These are phyloP conservation scores for Drosophila varians DNA, from an alignment of 1,140 invertebrate species.

Conservation along the genomic window DNA sequence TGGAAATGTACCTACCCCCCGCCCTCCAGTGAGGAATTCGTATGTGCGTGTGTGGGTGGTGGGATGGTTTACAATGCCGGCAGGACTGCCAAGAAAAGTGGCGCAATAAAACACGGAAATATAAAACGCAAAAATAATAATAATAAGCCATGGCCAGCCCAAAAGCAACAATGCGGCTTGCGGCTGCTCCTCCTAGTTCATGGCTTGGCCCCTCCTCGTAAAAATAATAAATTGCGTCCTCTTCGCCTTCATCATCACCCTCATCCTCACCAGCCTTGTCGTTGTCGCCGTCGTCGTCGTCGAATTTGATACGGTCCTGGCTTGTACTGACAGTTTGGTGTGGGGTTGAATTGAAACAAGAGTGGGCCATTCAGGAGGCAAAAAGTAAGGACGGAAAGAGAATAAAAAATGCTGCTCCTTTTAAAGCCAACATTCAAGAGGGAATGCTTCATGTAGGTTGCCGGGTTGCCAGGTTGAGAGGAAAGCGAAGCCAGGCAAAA, in stretches of 20 bases:
- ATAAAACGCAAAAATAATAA: slow-evolving; percentile 82
- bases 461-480: slow-evolving; percentile 37
- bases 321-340: slow-evolving; percentile 34
- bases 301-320: slow-evolving; percentile 69
- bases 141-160: slow-evolving; percentile 64
- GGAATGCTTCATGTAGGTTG: neutral
- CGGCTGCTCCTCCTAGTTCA: slow-evolving; percentile 21
- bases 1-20: slow-evolving; percentile 37
- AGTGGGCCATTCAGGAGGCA: slow-evolving; percentile 14
- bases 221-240: slow-evolving; percentile 76
- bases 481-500: slow-evolving; percentile 59
- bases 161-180: slow-evolving; percentile 50
- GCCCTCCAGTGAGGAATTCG: neutral
- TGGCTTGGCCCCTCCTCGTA: slow-evolving; percentile 56
- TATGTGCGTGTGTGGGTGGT: slow-evolving; percentile 7
- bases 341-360: slow-evolving; percentile 7
- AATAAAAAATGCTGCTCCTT: slow-evolving; percentile 53
- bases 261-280: neutral
- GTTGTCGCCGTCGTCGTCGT: slow-evolving; percentile 39
- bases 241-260: slow-evolving; percentile 1
- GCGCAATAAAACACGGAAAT: slow-evolving; percentile 80
- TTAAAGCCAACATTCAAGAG: slow-evolving; percentile 56
- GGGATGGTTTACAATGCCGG: slow-evolving; percentile 4
- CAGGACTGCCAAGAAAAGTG: slow-evolving; percentile 55
- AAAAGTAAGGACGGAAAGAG: slow-evolving; percentile 57